Base-by-base conservation (phyloP, 2,888 invertebrate genomes). In the Strigamia crassipes region DNA sequence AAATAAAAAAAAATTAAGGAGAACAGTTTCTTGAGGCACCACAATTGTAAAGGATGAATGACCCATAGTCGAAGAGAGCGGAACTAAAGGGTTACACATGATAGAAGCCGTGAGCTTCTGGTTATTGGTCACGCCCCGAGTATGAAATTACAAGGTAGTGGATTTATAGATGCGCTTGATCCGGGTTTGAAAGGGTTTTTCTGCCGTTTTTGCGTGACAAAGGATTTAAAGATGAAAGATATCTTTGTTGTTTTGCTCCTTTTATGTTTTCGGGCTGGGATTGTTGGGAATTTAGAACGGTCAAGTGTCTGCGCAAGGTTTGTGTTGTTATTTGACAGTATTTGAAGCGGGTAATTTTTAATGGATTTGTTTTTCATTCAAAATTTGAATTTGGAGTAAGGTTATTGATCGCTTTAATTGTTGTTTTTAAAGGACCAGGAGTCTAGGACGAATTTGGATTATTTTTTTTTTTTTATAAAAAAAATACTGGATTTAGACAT, bases 11-110 rank as follows among this genome's bases (percentile, higher is more conserved):
- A 9, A 56, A 56, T 18, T 9, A 56, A 56, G 56, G 56, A 56
- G 56, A 56, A 56, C 56, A 4, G 56, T 56, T 56, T 56, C 56
- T 56, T 18, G 56, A 56, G 56, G 56, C 56, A 56, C 56, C 56
- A 56, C 56, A 56, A 56, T 56, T 56, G 56, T 21, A 56, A 56
- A 56, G 56, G 56, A 56, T 56, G 56, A 56, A 56, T 56, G 56
- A 56, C 56, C 56, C 56, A 56, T 56, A 56, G 56, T 56, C 56
- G 56, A 56, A 56, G 18, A 56, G 56, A 56, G 56, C 56, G 56
- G 56, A 56, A 56, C 56, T 56, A 56, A 56, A 56, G 56, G 56
- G 56, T 56, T 56, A 56, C 56, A 56, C 56, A 56, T 56, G 56
- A 56, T 56, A 56, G 56, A 56, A 56, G 56, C 18, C 56, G n/a